A percentile compares a stretch with the other conserved stretches of the same genome.
Evolutionary conservation across 2,888 invertebrate species (phyloP).

Genomic region (Resseliella maxima): DNA sequence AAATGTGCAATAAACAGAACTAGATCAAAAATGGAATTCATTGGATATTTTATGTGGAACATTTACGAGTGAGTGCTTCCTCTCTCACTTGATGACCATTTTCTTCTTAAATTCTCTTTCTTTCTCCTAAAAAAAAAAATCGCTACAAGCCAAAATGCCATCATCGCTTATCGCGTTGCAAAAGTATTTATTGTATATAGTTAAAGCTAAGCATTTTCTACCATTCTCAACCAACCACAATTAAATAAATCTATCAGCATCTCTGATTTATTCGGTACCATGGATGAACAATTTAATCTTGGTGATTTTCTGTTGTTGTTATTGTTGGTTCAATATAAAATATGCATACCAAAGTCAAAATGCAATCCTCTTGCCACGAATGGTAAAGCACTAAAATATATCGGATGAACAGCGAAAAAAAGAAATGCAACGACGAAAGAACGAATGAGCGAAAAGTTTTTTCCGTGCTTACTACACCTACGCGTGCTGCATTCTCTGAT

Average conservation of each 20-base stretch:
- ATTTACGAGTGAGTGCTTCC: constrained; percentile 24
- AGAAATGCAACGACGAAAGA: not conserved
- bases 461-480: constrained; percentile 52
- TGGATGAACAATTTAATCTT: constrained; percentile 41
- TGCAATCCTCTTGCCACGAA: not conserved
- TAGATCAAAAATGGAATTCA: constrained; percentile 7
- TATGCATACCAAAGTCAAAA: not conserved
- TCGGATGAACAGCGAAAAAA: not conserved
- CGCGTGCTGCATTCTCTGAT: constrained; percentile 41
- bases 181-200: not conserved
- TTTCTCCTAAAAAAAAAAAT: too few species aligned
- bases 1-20: not conserved
- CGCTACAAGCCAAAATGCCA: not conserved
- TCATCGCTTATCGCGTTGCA: not conserved
- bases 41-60: not conserved
- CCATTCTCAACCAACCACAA: constrained; percentile 16
- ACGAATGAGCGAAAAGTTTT: not conserved
- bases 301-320: not conserved
- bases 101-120: not conserved
- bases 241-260: constrained; percentile 54
- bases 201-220: not conserved
- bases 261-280: constrained; percentile 18
- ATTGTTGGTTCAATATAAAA: constrained; percentile 25
- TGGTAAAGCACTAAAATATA: constrained; percentile 33
- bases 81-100: not conserved